Evolutionary conservation across 2,797 vertebrate genomes (phyloP).

Genomic region (Oreonectes daqikongensis): DNA sequence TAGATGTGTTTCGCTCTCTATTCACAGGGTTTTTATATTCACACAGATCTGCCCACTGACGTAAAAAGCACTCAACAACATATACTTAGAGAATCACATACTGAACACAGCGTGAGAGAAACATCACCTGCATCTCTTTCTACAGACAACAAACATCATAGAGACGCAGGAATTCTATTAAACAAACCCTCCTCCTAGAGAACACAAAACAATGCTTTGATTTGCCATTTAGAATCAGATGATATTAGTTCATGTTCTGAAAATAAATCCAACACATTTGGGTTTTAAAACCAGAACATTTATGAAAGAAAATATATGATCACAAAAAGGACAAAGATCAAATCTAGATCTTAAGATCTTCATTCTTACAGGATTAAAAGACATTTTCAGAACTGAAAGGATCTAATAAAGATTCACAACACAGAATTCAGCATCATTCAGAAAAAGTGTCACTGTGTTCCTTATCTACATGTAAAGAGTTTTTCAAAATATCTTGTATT

Average conservation of each 20-base stretch:
- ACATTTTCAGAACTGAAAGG: not conserved
- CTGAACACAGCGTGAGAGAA: not conserved
- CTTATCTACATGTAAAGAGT: too few species aligned
- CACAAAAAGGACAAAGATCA: too few species aligned
- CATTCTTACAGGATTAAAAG: too few species aligned
- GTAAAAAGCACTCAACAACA: not conserved
- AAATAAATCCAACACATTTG: not conserved
- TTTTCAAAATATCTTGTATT: too few species aligned
- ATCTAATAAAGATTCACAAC: not conserved
- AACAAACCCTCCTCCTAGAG: not conserved
- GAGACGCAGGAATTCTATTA: not conserved
- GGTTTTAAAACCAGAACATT: not conserved
- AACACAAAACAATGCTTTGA: not conserved
- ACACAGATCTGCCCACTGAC: not conserved
- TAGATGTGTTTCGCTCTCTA: not conserved
- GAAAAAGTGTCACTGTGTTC: too few species aligned
- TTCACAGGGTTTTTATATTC: not conserved
- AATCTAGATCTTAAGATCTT: too few species aligned
- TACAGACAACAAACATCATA: not conserved
- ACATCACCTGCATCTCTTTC: not conserved
- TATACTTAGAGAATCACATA: not conserved
- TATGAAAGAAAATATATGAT: constrained; percentile 2
- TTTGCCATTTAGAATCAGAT: not conserved
- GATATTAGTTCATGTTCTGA: not conserved
- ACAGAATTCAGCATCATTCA: not conserved